Base-by-base conservation (phyloP, 2,888 invertebrate species). In the Tenthredo amoena region DNA sequence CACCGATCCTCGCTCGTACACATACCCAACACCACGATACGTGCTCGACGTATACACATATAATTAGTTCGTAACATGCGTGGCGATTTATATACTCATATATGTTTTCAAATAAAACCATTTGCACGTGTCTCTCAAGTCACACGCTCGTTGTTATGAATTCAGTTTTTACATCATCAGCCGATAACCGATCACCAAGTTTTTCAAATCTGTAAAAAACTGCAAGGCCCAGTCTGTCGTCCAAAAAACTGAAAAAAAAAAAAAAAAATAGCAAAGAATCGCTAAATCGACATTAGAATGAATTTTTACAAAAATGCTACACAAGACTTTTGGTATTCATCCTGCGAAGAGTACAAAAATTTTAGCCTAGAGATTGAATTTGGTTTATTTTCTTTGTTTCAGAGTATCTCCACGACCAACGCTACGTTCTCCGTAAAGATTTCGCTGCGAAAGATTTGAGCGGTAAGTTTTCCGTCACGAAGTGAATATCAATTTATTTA, bases 341-440 rank as follows among this genome's bases (percentile, higher is more conserved):
- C 12, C 18, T 6, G 3, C 15, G 34, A 1, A 43, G 43, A 43
- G 12, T 0, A 43, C 5, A 3, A 37, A 71, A 31, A 34, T 31
- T 15, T 71, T 12, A n/a, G 5, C 18, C 18, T 0, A 7, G 21
- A 34, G 18, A 34, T 77, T 62, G 10, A 58, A 21, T 21, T 50
- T 34, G 85, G 40, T 84, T 86, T 86, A 40, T 10, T 87, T 86
- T 84, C n/a, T 86, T 87, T 81, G 40, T 95, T 94, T 86, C 94
- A 95, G 95, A 94, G 47, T 95, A 95, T 87, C 93, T 95, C 9
- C 92, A 94, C 84, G 95, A 95, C 89, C 92, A 94, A 89, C 93
- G 95, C 88, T 95, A 95, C 89, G 92, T 94, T 26, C 90, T 91
- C 15, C 90, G 90, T 50, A 82, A 88, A 85, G 91, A 91, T 68